Evolutionary conservation across 1,140 invertebrate species (phyloP).

Genomic region (Ganaspis sp.): DNA sequence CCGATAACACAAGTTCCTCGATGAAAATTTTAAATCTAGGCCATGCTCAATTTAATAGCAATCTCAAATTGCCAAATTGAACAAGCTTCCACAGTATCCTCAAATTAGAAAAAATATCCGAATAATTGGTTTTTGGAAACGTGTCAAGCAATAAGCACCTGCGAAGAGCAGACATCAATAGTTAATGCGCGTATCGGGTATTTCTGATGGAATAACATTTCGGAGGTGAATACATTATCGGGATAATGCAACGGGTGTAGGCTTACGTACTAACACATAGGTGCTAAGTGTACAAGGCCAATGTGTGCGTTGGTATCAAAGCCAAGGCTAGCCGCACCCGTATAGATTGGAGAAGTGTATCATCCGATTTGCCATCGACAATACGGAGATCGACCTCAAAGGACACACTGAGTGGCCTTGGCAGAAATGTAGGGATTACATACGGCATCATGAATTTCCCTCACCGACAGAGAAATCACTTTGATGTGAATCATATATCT

Average conservation of each 20-base stretch:
- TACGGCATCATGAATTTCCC: background rate
- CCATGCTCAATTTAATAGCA: background rate
- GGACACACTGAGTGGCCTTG: background rate
- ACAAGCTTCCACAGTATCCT: background rate
- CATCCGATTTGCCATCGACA: constrained; percentile 5
- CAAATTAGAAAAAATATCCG: background rate
- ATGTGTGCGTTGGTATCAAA: constrained; percentile 28
- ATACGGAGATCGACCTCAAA: background rate
- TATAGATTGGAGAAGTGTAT: constrained; percentile 9
- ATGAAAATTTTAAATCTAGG: too few relatives aligned
- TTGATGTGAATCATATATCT: background rate
- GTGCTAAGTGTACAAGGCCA: constrained; percentile 2
- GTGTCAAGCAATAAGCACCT: background rate
- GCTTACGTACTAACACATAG: background rate
- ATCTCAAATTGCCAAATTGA: background rate
- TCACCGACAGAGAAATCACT: background rate
- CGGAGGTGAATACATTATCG: constrained; percentile 56
- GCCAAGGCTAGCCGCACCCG: constrained; percentile 18
- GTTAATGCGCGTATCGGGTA: constrained; percentile 47
- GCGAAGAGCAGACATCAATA: constrained; percentile 33
- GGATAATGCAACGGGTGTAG: constrained; percentile 52
- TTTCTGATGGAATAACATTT: constrained; percentile 54
- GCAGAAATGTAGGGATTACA: constrained; percentile 3
- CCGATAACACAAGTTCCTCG: too few relatives aligned
- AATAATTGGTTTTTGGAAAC: background rate